Conservation (phyloP, 2,113 vertebrate species). For the Pituophis catenifer region DNA sequence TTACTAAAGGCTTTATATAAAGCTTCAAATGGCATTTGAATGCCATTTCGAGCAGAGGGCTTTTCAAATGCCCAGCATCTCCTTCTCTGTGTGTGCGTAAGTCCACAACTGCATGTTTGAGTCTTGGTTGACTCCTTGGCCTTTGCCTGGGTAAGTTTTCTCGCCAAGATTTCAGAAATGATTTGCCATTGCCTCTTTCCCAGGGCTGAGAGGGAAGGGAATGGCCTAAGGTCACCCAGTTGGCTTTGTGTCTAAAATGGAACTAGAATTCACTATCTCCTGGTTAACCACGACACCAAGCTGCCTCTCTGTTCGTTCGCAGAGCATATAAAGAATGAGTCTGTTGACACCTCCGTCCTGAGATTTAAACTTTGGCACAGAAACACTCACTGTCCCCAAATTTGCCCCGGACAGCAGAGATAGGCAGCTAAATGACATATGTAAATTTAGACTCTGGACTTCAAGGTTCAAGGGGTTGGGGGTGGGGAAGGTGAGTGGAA, state of each 20-base stretch:
- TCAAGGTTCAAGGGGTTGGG: neutral
- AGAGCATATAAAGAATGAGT: neutral
- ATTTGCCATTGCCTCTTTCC: neutral
- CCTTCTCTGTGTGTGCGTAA: neutral
- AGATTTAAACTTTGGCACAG: neutral
- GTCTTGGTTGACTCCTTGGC: neutral
- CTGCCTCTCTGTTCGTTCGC: neutral
- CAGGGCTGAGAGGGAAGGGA: neutral
- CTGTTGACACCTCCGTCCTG: neutral
- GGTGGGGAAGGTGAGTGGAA: neutral
- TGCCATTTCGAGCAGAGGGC: neutral
- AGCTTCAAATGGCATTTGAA: neutral
- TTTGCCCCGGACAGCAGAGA: neutral
- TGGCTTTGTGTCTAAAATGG: neutral
- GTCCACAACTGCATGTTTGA: neutral
- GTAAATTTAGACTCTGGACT: neutral
- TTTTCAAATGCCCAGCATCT: neutral
- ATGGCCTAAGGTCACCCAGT: neutral
- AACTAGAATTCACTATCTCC: neutral
- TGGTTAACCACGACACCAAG: neutral
- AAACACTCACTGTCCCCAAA: neutral
- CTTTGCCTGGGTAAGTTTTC: neutral
- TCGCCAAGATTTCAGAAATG: neutral
- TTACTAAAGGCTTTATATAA: too few relatives aligned
- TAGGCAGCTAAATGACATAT: neutral